Percentiles rank a stretch among this genome's conserved stretches.
These are phyloP conservation scores for Mastigias papua DNA, from an alignment of 30 jellyfish, hydroid and myxozoan genomes.

Conservation along the genomic window DNA sequence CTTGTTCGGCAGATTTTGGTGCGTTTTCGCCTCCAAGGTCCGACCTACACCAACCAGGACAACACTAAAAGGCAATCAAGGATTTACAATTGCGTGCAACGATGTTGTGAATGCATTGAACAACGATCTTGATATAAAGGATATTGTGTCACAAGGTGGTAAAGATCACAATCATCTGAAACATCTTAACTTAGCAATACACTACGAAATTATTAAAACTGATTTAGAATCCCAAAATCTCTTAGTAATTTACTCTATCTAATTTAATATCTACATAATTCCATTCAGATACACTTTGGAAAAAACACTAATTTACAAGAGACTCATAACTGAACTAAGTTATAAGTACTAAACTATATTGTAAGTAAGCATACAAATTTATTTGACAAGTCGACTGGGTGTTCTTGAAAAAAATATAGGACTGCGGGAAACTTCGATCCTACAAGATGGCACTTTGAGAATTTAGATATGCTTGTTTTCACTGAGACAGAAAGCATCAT, in stretches of 20 bases:
- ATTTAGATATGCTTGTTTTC: too few species aligned
- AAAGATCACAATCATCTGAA: background rate
- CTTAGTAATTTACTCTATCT: background rate
- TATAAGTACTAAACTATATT: too few species aligned
- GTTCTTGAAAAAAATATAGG: too few species aligned
- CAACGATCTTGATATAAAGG: background rate
- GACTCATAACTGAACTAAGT: too few species aligned
- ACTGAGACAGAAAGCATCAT: too few species aligned
- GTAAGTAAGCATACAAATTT: background rate
- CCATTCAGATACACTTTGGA: background rate
- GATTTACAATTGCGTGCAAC: background rate
- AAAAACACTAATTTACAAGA: too few species aligned
- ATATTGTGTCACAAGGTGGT: background rate
- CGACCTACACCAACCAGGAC: slow-evolving; percentile 86
- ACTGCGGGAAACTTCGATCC: too few species aligned
- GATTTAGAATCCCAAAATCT: background rate
- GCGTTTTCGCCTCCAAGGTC: slow-evolving; percentile 72
- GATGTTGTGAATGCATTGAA: background rate
- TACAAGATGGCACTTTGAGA: too few species aligned
- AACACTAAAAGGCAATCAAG: slow-evolving; percentile 47
- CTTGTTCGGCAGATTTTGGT: slow-evolving; percentile 62
- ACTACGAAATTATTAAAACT: background rate
- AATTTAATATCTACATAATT: background rate
- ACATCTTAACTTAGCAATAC: too few species aligned
- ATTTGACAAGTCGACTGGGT: too few species aligned